Percentiles rank a stretch among this genome's conserved stretches.
Conservation (phyloP, 2,113 vertebrate species). For the Odontesthes bonariensis region DNA sequence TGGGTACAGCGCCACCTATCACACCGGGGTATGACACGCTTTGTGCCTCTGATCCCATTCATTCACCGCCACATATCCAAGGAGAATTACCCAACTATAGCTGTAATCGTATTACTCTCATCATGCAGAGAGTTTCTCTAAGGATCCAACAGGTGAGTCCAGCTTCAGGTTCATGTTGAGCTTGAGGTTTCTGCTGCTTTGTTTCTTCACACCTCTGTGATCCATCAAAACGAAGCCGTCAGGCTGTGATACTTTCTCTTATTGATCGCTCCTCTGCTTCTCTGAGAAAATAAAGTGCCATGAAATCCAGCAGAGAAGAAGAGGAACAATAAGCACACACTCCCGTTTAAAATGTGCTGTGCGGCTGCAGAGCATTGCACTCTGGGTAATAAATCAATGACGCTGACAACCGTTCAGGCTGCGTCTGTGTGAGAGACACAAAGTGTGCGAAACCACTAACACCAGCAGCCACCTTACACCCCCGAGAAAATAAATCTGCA, state of each 20-base stretch:
- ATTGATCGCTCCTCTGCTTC: conserved; percentile 21
- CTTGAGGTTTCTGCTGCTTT: too few species aligned
- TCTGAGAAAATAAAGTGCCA: conserved; percentile 29
- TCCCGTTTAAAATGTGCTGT: neutral
- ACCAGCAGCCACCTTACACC: conserved; percentile 25
- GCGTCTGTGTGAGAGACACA: conserved; percentile 27
- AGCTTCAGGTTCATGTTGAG: too few species aligned
- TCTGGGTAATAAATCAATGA: conserved; percentile 53
- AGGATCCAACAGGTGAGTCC: too few species aligned
- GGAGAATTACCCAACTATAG: too few species aligned
- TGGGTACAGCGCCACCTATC: too few species aligned
- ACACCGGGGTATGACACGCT: too few species aligned
- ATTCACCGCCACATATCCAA: too few species aligned
- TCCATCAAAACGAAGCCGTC: neutral
- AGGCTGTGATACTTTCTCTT: neutral
- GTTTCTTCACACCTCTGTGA: neutral
- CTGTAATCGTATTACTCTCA: too few species aligned
- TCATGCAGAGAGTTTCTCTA: too few species aligned
- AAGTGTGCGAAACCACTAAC: conserved; percentile 5
- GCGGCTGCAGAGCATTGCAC: neutral
- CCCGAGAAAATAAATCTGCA: neutral
- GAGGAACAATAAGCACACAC: conserved; percentile 29
- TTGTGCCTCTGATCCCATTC: too few species aligned
- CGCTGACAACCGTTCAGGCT: conserved; percentile 39
- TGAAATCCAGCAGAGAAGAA: conserved; percentile 33